phyloP scores from a whole-genome alignment of 2,797 vertebrate genomes.

The Leptoclinus maculatus region DNA sequence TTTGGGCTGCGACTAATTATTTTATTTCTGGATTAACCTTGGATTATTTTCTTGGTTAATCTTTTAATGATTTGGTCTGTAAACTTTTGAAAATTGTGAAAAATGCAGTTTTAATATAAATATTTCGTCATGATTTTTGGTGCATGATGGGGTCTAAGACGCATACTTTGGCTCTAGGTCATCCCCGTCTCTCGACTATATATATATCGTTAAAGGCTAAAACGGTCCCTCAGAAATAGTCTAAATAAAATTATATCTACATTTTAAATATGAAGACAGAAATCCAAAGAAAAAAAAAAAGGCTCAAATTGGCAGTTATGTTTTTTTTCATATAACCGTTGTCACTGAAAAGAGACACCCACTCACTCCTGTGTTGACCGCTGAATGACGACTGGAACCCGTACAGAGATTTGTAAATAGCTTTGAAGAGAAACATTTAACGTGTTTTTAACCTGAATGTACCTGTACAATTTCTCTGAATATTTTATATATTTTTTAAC shows the following conservation, averaged over 20 bases:
- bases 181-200: not conserved
- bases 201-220: not conserved
- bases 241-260: not conserved
- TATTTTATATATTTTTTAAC: constrained; percentile 81
- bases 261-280: not conserved
- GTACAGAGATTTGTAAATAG: constrained; percentile 77
- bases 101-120: constrained; percentile 8
- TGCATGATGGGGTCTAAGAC: not conserved
- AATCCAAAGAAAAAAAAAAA: constrained; percentile 23
- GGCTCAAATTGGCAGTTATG: not conserved
- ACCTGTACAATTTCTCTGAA: constrained; percentile 67
- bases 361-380: constrained; percentile 48
- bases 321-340: not conserved
- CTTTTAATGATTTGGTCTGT: not conserved
- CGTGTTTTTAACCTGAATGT: constrained; percentile 78
- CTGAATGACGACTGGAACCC: constrained; percentile 62
- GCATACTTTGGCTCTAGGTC: not conserved
- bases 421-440: constrained; percentile 61
- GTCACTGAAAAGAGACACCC: not conserved
- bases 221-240: not conserved
- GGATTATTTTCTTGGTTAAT: not conserved
- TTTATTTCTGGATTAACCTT: not conserved
- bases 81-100: not conserved
- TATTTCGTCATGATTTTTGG: not conserved
- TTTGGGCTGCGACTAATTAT: constrained; percentile 11